Conservation (phyloP, 2,888 invertebrate species). For the Diabrotica balteata region DNA sequence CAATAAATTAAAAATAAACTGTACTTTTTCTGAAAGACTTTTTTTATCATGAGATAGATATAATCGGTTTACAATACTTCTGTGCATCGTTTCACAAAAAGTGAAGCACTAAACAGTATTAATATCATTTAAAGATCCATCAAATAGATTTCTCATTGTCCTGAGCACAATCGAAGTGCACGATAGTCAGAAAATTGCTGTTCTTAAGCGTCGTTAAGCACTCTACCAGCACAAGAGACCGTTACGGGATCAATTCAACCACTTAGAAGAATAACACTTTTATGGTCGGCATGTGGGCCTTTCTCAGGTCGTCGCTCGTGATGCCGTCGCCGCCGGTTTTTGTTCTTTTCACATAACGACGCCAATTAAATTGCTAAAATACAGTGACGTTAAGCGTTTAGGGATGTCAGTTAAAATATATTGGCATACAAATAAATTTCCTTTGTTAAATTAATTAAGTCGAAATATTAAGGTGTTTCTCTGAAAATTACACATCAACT, state of each 20-base stretch:
- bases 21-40: too few relatives aligned
- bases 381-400: too few relatives aligned
- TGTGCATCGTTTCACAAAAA: background rate
- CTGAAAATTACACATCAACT: too few relatives aligned
- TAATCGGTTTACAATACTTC: too few relatives aligned
- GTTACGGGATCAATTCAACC: conserved; percentile 29
- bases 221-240: conserved; percentile 1
- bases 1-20: too few relatives aligned
- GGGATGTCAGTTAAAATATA: too few relatives aligned
- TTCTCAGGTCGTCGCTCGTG: conserved; percentile 12
- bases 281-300: conserved; percentile 15
- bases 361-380: background rate
- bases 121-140: background rate
- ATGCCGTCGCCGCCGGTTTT: background rate
- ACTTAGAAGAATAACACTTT: conserved; percentile 30
- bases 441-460: too few relatives aligned
- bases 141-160: conserved; percentile 10
- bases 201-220: conserved; percentile 17
- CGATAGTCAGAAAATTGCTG: conserved; percentile 17
- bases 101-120: background rate
- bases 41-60: too few relatives aligned
- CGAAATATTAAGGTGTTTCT: too few relatives aligned
- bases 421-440: too few relatives aligned
- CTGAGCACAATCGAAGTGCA: conserved; percentile 10
- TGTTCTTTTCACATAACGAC: background rate